Evolutionary conservation across 2,797 vertebrate genomes (phyloP), one percentile per base, ranked within the genome.

Genomic region (Coregonus ussuriensis): DNA sequence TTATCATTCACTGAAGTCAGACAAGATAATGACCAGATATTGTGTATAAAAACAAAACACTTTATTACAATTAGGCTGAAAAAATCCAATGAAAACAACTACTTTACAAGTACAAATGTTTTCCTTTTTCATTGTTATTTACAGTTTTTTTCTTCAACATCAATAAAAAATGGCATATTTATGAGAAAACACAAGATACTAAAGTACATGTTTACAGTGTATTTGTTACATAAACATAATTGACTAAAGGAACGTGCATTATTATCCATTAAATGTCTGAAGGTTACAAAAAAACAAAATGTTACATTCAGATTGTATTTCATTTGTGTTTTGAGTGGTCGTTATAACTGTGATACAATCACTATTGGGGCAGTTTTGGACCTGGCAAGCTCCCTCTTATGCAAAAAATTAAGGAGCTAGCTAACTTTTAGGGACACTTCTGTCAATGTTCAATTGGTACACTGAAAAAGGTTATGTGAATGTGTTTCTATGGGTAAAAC

Each of bases 1-100:
- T 59, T 59, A 18, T 25, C n/a, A n/a, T n/a, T n/a, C n/a, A n/a
- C 82, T 77, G 31, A 83, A 78, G 84, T 77, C 72, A 80, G 85
- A 84, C 90, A 84, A 88, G 81, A 86, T 11, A 71, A 83, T 88
- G 88, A 84, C 90, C 84, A 88, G 81, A 86, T 11, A 71, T 84
- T 88, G 88, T 92, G 88, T 94, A 96, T 94, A 95, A 96, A 97
- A 97, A 96, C 94, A 96, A 95, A 96, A 96, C 95, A 96, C 92
- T 97, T 97, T 97, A 97, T 96, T 97, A 96, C 95, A 96, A 94
- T 94, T 93, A 93, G 94, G 94, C 94, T 93, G 93, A 90, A 94
- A 95, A 96, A 95, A 93, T 90, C 92, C 91, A 94, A 94, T 94
- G 93, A 95, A 93, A 95, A 95, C 96, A 95, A 96, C 96, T 96